phyloP scores from a whole-genome alignment of 1,140 invertebrate genomes.

The Marisa cornuarietis region DNA sequence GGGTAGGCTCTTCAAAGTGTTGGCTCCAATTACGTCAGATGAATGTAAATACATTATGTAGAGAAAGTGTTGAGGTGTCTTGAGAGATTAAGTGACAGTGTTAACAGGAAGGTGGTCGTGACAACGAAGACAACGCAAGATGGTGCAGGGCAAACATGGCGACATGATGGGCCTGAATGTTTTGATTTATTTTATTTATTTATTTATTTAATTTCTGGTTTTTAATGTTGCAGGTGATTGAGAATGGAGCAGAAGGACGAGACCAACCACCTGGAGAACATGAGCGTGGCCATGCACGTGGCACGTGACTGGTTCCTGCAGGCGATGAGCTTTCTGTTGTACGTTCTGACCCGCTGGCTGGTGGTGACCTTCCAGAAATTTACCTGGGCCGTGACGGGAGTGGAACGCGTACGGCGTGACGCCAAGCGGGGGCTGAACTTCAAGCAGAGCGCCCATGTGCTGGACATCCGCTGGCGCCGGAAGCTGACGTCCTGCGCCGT shows the following conservation, averaged over 20 bases:
- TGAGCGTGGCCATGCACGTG: conserved; percentile 53
- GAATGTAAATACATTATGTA: no score
- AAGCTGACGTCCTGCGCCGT: conserved; percentile 48
- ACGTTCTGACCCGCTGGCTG: conserved; percentile 46
- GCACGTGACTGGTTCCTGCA: conserved; percentile 51
- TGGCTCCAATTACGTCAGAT: no score
- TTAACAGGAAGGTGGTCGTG: no score
- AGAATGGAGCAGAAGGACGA: conserved; percentile 24
- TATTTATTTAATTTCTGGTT: not conserved
- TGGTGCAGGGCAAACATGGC: no score
- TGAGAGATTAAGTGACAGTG: no score
- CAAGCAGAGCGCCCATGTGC: conserved; percentile 59
- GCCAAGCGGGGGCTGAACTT: conserved; percentile 54
- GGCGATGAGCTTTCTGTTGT: conserved; percentile 46
- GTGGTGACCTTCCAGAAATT: conserved; percentile 57
- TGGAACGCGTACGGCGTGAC: conserved; percentile 53
- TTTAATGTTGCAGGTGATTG: conserved; percentile 5
- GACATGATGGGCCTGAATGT: no score
- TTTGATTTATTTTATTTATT: no score
- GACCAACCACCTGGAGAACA: conserved; percentile 55
- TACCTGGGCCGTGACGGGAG: conserved; percentile 58
- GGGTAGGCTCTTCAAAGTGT: no score
- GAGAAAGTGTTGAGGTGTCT: no score
- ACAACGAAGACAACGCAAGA: no score
- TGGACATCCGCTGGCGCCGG: conserved; percentile 54